Conservation (phyloP, 2,888 invertebrate genomes). For the Lithophane semibrunnea region DNA sequence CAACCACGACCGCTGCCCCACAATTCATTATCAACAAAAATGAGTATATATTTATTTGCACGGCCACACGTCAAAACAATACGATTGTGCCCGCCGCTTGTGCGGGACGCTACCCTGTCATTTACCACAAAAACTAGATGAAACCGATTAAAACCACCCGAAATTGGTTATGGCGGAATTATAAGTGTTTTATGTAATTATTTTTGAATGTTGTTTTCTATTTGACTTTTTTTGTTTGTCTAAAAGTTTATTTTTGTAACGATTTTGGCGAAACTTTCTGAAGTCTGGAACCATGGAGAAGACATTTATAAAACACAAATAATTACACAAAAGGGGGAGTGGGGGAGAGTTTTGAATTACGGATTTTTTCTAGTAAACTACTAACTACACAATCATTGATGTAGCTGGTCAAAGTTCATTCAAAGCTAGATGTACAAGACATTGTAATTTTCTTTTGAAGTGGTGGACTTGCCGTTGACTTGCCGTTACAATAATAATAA, state of each 20-base stretch:
- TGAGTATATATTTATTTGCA: constrained; percentile 87
- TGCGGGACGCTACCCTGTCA: constrained; percentile 75
- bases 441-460: background rate
- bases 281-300: background rate
- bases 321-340: background rate
- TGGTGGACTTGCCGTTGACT: too few species aligned
- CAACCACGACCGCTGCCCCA: constrained; percentile 56
- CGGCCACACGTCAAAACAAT: constrained; percentile 82
- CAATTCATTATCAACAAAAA: constrained; percentile 90
- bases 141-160: constrained; percentile 78
- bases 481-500: too few species aligned
- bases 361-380: background rate
- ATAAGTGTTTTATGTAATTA: constrained; percentile 52
- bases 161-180: constrained; percentile 58
- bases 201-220: constrained; percentile 16
- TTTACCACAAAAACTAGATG: constrained; percentile 88
- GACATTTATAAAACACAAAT: background rate
- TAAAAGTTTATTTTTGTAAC: background rate
- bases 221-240: background rate
- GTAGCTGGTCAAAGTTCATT: background rate
- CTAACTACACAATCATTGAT: background rate
- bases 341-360: background rate
- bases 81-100: constrained; percentile 66
- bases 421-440: background rate
- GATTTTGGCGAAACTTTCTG: background rate